Base-by-base conservation (phyloP, 2,797 vertebrate species). In the Brachymystax lenok region DNA sequence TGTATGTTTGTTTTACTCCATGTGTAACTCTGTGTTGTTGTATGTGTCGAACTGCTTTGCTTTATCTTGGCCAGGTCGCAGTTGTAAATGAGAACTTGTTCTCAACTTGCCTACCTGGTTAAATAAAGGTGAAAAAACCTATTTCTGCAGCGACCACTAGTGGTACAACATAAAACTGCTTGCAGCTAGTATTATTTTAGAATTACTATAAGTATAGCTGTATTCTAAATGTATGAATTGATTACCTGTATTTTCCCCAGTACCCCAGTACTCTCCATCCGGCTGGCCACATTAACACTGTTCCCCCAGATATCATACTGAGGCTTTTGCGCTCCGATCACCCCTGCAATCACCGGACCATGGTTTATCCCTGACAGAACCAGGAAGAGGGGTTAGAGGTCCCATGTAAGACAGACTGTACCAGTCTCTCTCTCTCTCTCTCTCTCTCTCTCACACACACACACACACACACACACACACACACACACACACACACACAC, bases 301-400 rank as follows among this genome's bases (percentile, higher is more conserved):
- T 99, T 99, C 50, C 98, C 98, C 98, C 98, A 99, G 89, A 99
- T 99, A 80, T 99, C 98, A 33, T 99, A 99, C 27, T 99, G 98
- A 3, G 98, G 98, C 85, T 99, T 99, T 92, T 98, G 98, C 67
- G 98, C 98, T n/a, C 98, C 98, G 35, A 99, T 99, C 24, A 99
- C 97, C 8, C 98, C 98, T 4, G 98, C 98, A 70, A 99, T 99
- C 73, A 99, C 97, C 68, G 98, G 97, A 1, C 98, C 98, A 0
- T 99, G 97, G 91, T 99, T 99, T 82, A 99, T 98, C 73, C 98
- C 98, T 99, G 59, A 61, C 59, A 61, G 7, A 82, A 1, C 70
- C 70, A 30, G 61, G 51, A 63, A 51, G 69, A 74, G 59, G 7
- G 51, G 54, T 46, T 28, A 64, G 54, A 56, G 35, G 71, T 33